Evolutionary conservation across 2,888 invertebrate species (phyloP), one percentile per base, ranked within the genome.

Genomic region (Eurois occulta): DNA sequence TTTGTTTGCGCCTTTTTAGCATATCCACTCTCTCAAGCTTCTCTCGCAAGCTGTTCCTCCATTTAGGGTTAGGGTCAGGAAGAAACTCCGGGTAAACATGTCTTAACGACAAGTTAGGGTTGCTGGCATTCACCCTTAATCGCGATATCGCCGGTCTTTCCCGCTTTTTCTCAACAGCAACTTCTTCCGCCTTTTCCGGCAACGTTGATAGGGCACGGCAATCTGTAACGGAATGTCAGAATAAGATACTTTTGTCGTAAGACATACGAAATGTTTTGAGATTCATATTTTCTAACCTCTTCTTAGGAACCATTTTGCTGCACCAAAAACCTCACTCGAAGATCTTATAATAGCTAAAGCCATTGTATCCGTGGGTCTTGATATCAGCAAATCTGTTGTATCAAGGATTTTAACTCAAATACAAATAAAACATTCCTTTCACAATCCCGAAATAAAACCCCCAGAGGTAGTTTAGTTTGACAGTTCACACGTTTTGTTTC

Each of bases 11-110:
- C 78, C 99, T 97, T 78, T 98, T 97, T 48, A 99, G 92, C 99
- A 99, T 99, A 93, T 99, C 99, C 81, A 97, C 95, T 80, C 99
- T 97, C 92, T 99, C 99, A 28, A 99, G 94, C 92, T 98, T 98
- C 93, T 99, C 99, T 75, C 98, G 96, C 0, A 99, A 94, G 18
- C 96, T 92, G 95, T 99, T 99, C 78, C 99, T 97, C 95, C 97
- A 98, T 90, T 97, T 96, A 2, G 98, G 96, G 88, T 98, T 98
- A 0, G 99, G 98, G 93, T 98, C 98, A 0, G 99, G 99, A 73
- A 99, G 95, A 95, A 99, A 99, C 95, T 99, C 99, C 0, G 99
- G 99, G 93, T 98, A 99, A 43, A 98, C 95, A 91, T 97, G 98
- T 86, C 98, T 97, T 90, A 97, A 97, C 70, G 97, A 97, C 2